Conservation (phyloP, 2,797 vertebrate genomes). For the Molossus molossus region DNA sequence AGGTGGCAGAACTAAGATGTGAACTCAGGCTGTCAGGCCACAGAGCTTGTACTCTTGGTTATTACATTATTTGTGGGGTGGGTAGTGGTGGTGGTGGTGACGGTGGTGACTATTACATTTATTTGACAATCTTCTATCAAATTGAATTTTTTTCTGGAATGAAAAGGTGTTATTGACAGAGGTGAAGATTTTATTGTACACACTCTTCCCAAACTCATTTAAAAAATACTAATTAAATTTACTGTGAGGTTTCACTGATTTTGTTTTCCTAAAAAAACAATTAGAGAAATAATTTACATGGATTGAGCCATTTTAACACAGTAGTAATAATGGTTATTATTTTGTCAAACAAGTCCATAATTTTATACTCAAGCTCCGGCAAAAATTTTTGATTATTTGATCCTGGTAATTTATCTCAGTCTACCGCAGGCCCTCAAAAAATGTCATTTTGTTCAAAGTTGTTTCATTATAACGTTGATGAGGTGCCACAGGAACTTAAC, state of each 20-base stretch:
- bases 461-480: not conserved
- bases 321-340: slow-evolving; percentile 41
- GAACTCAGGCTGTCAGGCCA: not conserved
- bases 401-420: slow-evolving; percentile 1
- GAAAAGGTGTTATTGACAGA: not conserved
- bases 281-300: slow-evolving; percentile 8
- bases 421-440: not conserved
- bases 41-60: not conserved
- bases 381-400: slow-evolving; percentile 56
- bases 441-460: not conserved
- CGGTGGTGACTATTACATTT: too few species aligned
- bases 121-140: not conserved
- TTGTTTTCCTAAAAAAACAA: slow-evolving; percentile 40
- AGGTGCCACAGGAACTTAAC: not conserved
- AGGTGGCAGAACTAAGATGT: not conserved
- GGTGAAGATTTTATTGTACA: slow-evolving; percentile 34
- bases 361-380: not conserved
- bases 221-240: slow-evolving; percentile 55
- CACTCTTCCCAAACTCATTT: not conserved
- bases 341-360: slow-evolving; percentile 41
- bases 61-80: not conserved
- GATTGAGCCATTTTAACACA: not conserved
- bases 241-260: not conserved
- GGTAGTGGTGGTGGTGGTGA: too few species aligned
- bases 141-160: not conserved